Base-by-base conservation (phyloP, 2,888 invertebrate species). In the Ligdia adustata region DNA sequence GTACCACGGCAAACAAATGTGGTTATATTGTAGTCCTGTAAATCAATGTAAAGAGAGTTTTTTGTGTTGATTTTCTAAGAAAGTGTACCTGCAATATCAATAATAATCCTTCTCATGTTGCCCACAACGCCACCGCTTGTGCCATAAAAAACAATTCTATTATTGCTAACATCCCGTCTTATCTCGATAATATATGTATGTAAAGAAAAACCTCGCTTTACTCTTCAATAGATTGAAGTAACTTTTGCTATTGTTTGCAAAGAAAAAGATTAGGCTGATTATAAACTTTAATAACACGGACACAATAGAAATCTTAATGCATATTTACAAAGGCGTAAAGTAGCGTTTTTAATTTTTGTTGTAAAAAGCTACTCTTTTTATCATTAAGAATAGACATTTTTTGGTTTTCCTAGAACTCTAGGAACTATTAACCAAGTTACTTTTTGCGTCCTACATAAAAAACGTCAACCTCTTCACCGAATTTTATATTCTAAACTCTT, bases 261-360 rank as follows among this genome's bases (percentile, higher is more conserved):
- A 67, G 68, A 75, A 72, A 72, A 68, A 69, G 74, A 78, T 79
- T 70, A 74, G 16, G 31, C 42, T n/a, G 9, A 32, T 29, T 20
- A 34, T 29, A 33, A 48, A 22, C 42, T 37, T 44, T 31, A 35
- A 45, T 53, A 34, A 32, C 29, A 32, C 31, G 29, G 9, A 13
- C 27, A 52, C 52, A 57, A 57, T 48, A 20, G 16, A n/a, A 9
- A 29, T 33, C 22, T 47, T 11, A n/a, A n/a, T n/a, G n/a, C n/a
- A n/a, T n/a, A n/a, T n/a, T n/a, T n/a, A n/a, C n/a, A n/a, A n/a
- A n/a, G n/a, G n/a, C n/a, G n/a, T n/a, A n/a, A n/a, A n/a, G n/a
- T n/a, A n/a, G n/a, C n/a, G n/a, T n/a, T n/a, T n/a, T n/a, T n/a
- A n/a, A n/a, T n/a, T n/a, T n/a, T n/a, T n/a, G n/a, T n/a, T n/a